Evolutionary conservation across 2,797 vertebrate genomes (phyloP).

Genomic region (Champsocephalus esox): DNA sequence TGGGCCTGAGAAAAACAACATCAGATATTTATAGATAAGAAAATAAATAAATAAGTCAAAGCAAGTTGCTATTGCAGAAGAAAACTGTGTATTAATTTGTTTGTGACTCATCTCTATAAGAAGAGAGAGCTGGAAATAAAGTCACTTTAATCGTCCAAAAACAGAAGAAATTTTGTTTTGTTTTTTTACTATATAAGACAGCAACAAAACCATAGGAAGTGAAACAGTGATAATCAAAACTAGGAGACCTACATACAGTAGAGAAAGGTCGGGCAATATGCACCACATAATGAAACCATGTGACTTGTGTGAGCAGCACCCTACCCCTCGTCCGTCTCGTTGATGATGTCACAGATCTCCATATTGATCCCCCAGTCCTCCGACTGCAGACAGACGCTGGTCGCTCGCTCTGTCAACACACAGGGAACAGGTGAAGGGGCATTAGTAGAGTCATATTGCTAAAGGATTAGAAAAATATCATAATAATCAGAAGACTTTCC

Average conservation of each 20-base stretch:
- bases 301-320: background rate
- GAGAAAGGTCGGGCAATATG: background rate
- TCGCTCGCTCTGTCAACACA: constrained; percentile 90
- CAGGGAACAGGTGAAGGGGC: background rate
- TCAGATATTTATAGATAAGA: background rate
- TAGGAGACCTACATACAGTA: background rate
- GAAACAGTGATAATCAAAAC: background rate
- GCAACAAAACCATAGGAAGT: constrained; percentile 11
- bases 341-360: constrained; percentile 99
- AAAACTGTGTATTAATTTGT: background rate
- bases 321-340: constrained; percentile 97
- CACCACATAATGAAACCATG: background rate
- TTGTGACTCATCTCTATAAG: background rate
- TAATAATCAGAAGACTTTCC: background rate
- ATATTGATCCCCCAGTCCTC: constrained; percentile 98
- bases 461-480: background rate
- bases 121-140: background rate
- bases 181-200: background rate
- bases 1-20: constrained; percentile 85
- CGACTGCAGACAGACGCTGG: constrained; percentile 84
- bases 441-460: background rate
- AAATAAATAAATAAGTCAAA: constrained; percentile 2
- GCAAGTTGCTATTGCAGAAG: background rate
- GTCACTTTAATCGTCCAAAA: background rate
- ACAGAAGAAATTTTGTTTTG: background rate